Evolutionary conservation across 2,888 invertebrate species (phyloP).

Genomic region (Cantharis rustica): DNA sequence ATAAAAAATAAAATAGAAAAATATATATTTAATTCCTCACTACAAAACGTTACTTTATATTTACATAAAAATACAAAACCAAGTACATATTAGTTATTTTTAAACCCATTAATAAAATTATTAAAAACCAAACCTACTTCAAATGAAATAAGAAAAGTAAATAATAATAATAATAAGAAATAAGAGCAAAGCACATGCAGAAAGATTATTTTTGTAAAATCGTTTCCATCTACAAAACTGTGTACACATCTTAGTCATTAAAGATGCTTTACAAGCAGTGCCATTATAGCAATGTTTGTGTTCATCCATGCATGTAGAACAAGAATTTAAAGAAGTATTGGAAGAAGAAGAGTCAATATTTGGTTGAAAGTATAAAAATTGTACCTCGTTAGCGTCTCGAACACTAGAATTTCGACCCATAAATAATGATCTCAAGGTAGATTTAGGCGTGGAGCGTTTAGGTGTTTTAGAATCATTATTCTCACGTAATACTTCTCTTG

Average conservation of each 20-base stretch:
- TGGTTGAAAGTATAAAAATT: conserved; percentile 8
- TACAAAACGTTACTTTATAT: neutral
- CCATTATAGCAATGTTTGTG: neutral
- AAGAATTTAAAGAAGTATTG: conserved; percentile 11
- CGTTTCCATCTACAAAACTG: neutral
- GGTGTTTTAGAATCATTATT: conserved; percentile 49
- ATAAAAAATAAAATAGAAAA: neutral
- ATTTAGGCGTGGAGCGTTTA: conserved; percentile 64
- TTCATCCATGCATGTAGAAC: neutral
- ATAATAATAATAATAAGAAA: neutral
- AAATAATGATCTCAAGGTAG: conserved; percentile 67
- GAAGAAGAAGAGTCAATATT: conserved; percentile 15
- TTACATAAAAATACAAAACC: neutral
- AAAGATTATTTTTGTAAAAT: neutral
- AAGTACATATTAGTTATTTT: neutral
- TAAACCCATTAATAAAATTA: neutral
- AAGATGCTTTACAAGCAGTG: neutral
- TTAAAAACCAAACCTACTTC: neutral
- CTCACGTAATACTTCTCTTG: conserved; percentile 64
- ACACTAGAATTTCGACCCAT: conserved; percentile 57
- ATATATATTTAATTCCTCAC: neutral
- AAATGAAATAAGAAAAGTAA: neutral
- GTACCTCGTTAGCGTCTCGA: conserved; percentile 45
- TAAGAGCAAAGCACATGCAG: neutral
- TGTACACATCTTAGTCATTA: neutral